Conservation (phyloP, 2,888 invertebrate genomes). For the Erannis defoliaria region DNA sequence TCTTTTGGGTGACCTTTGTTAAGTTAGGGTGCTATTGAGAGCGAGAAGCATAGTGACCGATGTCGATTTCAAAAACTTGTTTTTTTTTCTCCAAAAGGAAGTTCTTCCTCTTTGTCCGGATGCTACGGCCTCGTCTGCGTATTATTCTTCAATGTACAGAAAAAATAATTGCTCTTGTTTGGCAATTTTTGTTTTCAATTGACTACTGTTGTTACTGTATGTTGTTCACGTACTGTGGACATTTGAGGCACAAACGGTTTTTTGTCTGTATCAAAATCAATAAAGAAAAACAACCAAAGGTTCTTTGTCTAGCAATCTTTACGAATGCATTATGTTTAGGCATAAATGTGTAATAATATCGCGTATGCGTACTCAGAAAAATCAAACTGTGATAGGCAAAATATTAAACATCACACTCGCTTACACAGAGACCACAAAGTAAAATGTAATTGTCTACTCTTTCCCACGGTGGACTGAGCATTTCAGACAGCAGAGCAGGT, state of each 20-base stretch:
- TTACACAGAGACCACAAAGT: constrained; percentile 29
- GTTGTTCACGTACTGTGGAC: no score
- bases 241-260: no score
- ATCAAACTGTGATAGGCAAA: not conserved
- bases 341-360: no score
- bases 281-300: no score
- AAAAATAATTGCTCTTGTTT: not conserved
- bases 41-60: constrained; percentile 16
- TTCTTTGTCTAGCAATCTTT: no score
- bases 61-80: not conserved
- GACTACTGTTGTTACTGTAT: no score
- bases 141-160: constrained; percentile 4
- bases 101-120: constrained; percentile 5
- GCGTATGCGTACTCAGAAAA: no score
- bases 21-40: constrained; percentile 27
- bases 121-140: constrained; percentile 6
- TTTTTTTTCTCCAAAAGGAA: constrained; percentile 13
- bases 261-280: no score
- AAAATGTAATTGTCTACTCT: constrained; percentile 32
- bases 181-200: no score
- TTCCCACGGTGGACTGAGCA: constrained; percentile 42
- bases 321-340: no score
- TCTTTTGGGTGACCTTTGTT: constrained; percentile 25
- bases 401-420: constrained; percentile 11
- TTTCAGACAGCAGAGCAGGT: constrained; percentile 40